These are phyloP conservation scores for Tinamus guttatus DNA, from an alignment of 2,113 vertebrate genomes.

Conservation along the genomic window DNA sequence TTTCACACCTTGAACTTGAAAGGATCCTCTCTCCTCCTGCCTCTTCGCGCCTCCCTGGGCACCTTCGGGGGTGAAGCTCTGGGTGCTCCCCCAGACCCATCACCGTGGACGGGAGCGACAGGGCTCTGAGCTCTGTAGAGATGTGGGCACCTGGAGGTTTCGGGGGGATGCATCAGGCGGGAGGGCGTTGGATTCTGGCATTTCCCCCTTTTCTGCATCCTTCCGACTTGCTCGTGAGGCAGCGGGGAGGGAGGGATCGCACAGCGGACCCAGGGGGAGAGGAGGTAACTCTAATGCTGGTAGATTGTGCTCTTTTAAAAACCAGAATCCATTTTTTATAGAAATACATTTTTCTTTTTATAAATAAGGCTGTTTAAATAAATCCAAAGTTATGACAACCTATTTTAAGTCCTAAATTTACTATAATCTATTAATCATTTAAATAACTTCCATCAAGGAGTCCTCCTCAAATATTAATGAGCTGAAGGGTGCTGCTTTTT, in stretches of 20 bases:
- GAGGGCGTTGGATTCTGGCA: not conserved
- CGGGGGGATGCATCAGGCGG: not conserved
- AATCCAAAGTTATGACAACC: conserved; percentile 67
- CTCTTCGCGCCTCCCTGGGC: not conserved
- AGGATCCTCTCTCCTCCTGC: not conserved
- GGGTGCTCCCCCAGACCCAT: not conserved
- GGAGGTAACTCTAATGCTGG: accelerated
- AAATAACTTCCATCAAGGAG: conserved; percentile 54
- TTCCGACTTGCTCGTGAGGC: not conserved
- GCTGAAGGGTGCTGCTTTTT: conserved; percentile 54
- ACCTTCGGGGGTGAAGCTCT: not conserved
- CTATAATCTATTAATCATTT: conserved; percentile 68
- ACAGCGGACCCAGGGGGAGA: accelerated
- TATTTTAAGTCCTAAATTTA: conserved; percentile 64
- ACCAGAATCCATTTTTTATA: not conserved
- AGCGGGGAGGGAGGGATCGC: accelerated
- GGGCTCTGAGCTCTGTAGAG: not conserved
- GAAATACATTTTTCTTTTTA: conserved; percentile 30
- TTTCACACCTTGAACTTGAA: conserved; percentile 73
- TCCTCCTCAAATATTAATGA: conserved; percentile 66
- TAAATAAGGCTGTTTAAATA: conserved; percentile 59
- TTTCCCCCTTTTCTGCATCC: not conserved
- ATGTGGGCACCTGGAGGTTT: accelerated
- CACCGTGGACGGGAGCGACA: not conserved
- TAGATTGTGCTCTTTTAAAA: conserved; percentile 1